These are phyloP conservation scores for Oncorhynchus nerka DNA, from an alignment of 2,113 vertebrate species.

Conservation along the genomic window DNA sequence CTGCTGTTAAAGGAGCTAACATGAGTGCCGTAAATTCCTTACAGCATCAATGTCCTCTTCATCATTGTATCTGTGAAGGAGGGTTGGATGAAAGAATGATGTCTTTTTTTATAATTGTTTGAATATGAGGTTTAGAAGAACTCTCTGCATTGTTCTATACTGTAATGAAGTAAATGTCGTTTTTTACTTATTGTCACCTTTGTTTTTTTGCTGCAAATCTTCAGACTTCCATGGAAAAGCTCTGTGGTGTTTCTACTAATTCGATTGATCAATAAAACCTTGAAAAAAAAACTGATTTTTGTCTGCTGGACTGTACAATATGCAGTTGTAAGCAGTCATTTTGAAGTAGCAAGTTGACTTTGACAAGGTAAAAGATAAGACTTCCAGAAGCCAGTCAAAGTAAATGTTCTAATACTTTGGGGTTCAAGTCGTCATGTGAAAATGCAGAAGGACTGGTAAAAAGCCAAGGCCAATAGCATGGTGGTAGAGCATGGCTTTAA, in stretches of 20 bases:
- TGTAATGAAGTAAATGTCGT: not conserved
- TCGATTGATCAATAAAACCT: not conserved
- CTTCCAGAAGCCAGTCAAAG: too few relatives aligned
- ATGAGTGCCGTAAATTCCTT: not conserved
- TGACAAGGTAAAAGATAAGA: too few relatives aligned
- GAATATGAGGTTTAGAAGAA: not conserved
- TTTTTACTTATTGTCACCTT: not conserved
- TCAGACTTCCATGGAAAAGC: not conserved
- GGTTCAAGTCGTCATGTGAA: too few relatives aligned
- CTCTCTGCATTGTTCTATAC: not conserved
- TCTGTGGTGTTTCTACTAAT: not conserved
- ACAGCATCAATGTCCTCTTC: not conserved
- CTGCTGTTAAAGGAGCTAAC: not conserved
- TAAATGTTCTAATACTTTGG: too few relatives aligned
- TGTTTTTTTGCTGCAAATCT: not conserved
- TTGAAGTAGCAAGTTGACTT: too few relatives aligned
- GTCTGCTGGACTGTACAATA: not conserved
- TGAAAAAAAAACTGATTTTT: not conserved
- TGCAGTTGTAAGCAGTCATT: too few relatives aligned
- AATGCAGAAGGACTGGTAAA: too few relatives aligned
- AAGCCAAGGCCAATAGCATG: too few relatives aligned
- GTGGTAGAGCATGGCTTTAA: too few relatives aligned
- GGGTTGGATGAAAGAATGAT: not conserved
- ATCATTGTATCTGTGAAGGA: not conserved
- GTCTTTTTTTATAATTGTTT: not conserved